Base-by-base conservation (phyloP, 2,888 invertebrate species). In the Julus scanicus region DNA sequence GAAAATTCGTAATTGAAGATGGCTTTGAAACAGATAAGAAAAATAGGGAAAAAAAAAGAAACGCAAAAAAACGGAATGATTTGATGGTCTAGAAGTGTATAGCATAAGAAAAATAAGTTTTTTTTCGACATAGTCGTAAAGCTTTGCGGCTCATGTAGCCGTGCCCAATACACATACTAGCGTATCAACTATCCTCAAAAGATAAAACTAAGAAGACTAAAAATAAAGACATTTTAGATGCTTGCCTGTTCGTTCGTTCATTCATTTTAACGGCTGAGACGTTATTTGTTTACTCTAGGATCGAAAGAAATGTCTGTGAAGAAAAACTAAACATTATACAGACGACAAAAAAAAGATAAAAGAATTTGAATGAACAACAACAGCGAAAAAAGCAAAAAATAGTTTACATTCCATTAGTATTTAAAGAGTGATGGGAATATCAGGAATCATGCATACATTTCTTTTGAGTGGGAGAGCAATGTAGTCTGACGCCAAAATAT, bases 1-100 rank as follows among this genome's bases (percentile, higher is more conserved):
- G 71, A 71, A 71, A 71, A 71, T 71, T 71, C 9, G 71, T 71
- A 71, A 71, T 29, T 71, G 71, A n/a, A 71, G 71, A 71, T 71
- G 29, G 29, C 29, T 71, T 71, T 71, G 71, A 71, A 71, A 71
- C 9, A 71, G 71, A 0, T 9, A 9, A 71, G 11, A 2, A 71
- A 71, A 29, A 29, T 6, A 71, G 9, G 29, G 5, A 71, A 71
- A 63, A 63, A 63, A 17, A 63, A 63, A 63, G 9, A 63, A 63
- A n/a, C 17, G 3, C n/a, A 63, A 17, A 63, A 63, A n/a, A 63
- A 63, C 17, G 3, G n/a, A 29, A n/a, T 6, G 17, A 29, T 71
- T 71, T 20, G 20, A 71, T 71, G 71, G 71, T 4, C 29, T 71
- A 29, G 20, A 29, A 71, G 71, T 71, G 20, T 9, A 53, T 11